Percentiles rank a stretch among this genome's conserved stretches.
Conservation (phyloP, 2,888 invertebrate species). For the Cheilosia soror region DNA sequence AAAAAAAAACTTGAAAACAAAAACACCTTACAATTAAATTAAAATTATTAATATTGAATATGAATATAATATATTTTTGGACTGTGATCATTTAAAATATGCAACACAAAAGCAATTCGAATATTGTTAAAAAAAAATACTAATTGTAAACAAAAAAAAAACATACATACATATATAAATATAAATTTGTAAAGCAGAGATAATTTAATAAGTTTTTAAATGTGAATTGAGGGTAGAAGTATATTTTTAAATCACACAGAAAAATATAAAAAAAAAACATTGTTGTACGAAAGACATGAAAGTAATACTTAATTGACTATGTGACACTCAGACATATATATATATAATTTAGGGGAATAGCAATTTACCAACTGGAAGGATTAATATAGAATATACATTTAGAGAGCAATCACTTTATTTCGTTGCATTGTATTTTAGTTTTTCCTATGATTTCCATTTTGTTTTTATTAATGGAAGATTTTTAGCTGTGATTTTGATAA, state of each 20-base stretch:
- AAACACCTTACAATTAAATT: constrained; percentile 25
- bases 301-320: constrained; percentile 13
- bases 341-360: constrained; percentile 16
- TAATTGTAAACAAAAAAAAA: constrained; percentile 30
- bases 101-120: constrained; percentile 77
- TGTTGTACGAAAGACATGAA: constrained; percentile 15
- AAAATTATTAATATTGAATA: constrained; percentile 40
- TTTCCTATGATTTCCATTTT: constrained; percentile 17
- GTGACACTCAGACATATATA: constrained; percentile 30
- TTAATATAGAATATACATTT: constrained; percentile 21
- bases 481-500: constrained; percentile 74
- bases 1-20: constrained; percentile 16
- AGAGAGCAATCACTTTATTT: constrained; percentile 43
- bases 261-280: not conserved
- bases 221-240: constrained; percentile 22
- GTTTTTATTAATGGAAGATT: constrained; percentile 35
- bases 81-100: constrained; percentile 77
- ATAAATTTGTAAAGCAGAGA: constrained; percentile 22
- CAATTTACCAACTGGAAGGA: constrained; percentile 29
- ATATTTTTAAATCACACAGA: not conserved
- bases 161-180: constrained; percentile 19
- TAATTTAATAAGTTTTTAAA: constrained; percentile 37
- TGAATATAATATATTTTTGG: constrained; percentile 72
- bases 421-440: constrained; percentile 20
- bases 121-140: constrained; percentile 68